Percentiles rank a stretch among this genome's conserved stretches.
Evolutionary conservation across 2,888 invertebrate genomes (phyloP).

Genomic region (Nemapogon koenigi): DNA sequence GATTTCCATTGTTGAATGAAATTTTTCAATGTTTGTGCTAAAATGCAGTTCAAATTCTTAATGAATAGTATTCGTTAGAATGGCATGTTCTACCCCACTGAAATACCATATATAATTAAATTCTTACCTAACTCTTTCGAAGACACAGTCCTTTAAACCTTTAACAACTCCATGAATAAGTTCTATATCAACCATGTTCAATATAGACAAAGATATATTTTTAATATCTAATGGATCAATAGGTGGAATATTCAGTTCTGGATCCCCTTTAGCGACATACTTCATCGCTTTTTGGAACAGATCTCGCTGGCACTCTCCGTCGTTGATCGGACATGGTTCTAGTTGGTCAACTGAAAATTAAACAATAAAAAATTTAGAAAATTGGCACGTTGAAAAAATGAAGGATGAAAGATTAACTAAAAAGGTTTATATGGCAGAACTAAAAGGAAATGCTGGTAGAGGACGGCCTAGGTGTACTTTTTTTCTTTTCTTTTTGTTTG

Average conservation of each 20-base stretch:
- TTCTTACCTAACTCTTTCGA: conserved; percentile 26
- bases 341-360: conserved; percentile 28
- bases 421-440: too few relatives aligned
- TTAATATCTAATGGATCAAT: conserved; percentile 26
- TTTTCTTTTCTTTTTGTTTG: too few relatives aligned
- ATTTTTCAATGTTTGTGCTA: conserved; percentile 13
- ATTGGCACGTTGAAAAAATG: too few relatives aligned
- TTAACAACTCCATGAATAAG: conserved; percentile 25
- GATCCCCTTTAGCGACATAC: conserved; percentile 24
- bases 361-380: conserved; percentile 12
- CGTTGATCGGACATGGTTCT: conserved; percentile 25
- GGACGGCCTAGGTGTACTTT: too few relatives aligned
- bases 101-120: neutral
- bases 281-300: conserved; percentile 20
- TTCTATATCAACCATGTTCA: conserved; percentile 23
- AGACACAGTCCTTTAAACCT: conserved; percentile 27
- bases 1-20: conserved; percentile 11
- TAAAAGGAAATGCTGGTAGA: too few relatives aligned
- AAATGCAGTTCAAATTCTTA: too few relatives aligned
- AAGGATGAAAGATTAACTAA: too few relatives aligned
- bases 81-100: too few relatives aligned
- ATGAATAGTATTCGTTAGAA: too few relatives aligned
- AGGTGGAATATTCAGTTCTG: conserved; percentile 25
- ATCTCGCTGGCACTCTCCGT: conserved; percentile 23
- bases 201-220: conserved; percentile 22